Evolutionary conservation across 2,113 vertebrate genomes (phyloP), one percentile per base, ranked within the genome.

Genomic region (Sander vitreus): DNA sequence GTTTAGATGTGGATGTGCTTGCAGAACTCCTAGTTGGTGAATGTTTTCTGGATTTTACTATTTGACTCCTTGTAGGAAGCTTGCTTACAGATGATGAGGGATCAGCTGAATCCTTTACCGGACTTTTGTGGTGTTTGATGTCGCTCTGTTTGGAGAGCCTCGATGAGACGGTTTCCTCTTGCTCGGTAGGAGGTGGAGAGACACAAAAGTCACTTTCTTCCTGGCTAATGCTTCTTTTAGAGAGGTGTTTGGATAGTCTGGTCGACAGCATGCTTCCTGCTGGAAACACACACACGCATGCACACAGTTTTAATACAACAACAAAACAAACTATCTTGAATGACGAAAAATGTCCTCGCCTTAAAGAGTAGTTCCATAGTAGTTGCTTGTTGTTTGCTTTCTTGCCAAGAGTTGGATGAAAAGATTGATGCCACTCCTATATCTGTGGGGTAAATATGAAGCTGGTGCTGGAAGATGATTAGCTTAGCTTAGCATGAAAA

Each of bases 61-160:
- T 94, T 33, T 84, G 90, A 65, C 51, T 80, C 66, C 82, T 81
- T 6, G 78, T 85, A 3, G 93, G 92, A 75, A 93, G 88, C 69
- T 88, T 93, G 80, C 89, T 94, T 13, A 33, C 69, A 30, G 89
- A 36, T 3, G 70, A 16, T 5, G 47, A 63, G 8, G 63, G 53
- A 39, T 90, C 82, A 25, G 14, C 21, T 14, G 78, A 23, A 25
- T 92, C 90, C 51, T 88, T 94, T 13, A 39, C 55, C n/a, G 78
- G 73, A 80, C 12, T 80, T 73, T 89, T 94, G 1, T 14, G 43
- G 19, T 60, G 78, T 81, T 90, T 92, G 48, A 47, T 47, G 48
- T 93, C 84, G 2, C 33, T 86, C 3, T 78, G 84, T 84, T 93
- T 90, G 58, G 82, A 70, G 30, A 84, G 15, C 25, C 65, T 84